phyloP scores from a whole-genome alignment of 2,888 invertebrate species.

The Eupithecia insigniata region DNA sequence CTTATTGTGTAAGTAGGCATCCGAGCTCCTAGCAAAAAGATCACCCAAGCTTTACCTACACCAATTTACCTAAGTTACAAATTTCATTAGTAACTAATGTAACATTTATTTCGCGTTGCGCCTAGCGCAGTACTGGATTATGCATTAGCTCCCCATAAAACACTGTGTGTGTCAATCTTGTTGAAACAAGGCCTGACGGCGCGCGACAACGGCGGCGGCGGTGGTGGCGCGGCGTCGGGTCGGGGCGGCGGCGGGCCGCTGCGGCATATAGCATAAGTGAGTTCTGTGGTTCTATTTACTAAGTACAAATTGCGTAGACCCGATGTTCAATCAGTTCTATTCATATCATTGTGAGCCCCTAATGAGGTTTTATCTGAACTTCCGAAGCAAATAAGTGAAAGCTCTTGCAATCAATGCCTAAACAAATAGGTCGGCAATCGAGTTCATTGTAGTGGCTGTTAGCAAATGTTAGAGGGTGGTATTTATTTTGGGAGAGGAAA shows the following conservation, averaged over 20 bases:
- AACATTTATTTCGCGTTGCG: constrained; percentile 11
- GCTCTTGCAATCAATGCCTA: constrained; percentile 43
- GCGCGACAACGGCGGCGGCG: too few relatives aligned
- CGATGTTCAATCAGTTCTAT: constrained; percentile 3
- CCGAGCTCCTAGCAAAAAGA: not conserved
- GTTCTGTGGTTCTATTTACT: not conserved
- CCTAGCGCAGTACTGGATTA: constrained; percentile 12
- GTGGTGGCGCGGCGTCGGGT: too few relatives aligned
- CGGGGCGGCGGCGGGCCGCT: too few relatives aligned
- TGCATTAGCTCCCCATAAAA: constrained; percentile 10
- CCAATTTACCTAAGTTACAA: not conserved
- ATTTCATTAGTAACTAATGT: constrained; percentile 5
- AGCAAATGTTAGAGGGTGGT: constrained; percentile 43
- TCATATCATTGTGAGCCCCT: not conserved
- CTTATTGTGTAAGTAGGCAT: not conserved
- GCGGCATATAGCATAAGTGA: too few relatives aligned
- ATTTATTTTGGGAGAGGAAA: constrained; percentile 12
- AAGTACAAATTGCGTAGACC: not conserved
- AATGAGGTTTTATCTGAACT: constrained; percentile 31
- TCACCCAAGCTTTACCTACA: not conserved
- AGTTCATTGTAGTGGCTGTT: constrained; percentile 39
- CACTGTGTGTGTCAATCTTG: constrained; percentile 13
- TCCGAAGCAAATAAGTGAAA: constrained; percentile 29
- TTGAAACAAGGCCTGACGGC: not conserved
- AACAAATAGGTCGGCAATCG: constrained; percentile 43